Conservation (phyloP, 2,888 invertebrate species). For the Busseola fusca region DNA sequence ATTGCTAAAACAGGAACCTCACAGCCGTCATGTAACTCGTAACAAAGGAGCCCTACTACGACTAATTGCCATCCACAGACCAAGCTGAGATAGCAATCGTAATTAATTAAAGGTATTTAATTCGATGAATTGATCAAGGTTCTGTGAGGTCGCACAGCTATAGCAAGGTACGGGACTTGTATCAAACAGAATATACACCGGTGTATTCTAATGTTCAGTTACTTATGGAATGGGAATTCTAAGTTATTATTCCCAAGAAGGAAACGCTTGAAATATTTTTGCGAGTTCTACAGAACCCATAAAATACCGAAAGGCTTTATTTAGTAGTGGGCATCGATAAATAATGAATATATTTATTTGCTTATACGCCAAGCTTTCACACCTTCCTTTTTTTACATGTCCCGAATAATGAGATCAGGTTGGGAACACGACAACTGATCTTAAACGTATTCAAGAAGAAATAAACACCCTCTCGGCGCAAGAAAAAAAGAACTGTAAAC, state of each 20-base stretch:
- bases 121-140: slow-evolving; percentile 77
- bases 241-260: slow-evolving; percentile 49
- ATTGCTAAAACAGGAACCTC: slow-evolving; percentile 63
- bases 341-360: slow-evolving; percentile 51
- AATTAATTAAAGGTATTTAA: slow-evolving; percentile 85
- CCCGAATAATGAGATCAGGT: slow-evolving; percentile 58
- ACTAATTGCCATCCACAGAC: slow-evolving; percentile 78
- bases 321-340: slow-evolving; percentile 51
- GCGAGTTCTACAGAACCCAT: slow-evolving; percentile 16
- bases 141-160: slow-evolving; percentile 76
- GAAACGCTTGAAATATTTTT: slow-evolving; percentile 34
- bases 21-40: slow-evolving; percentile 65
- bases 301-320: slow-evolving; percentile 40
- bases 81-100: slow-evolving; percentile 78
- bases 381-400: slow-evolving; percentile 45
- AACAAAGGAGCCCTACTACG: slow-evolving; percentile 71
- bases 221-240: slow-evolving; percentile 44
- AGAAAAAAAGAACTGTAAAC: slow-evolving; percentile 49
- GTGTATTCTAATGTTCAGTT: slow-evolving; percentile 36
- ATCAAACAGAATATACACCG: slow-evolving; percentile 42
- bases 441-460: slow-evolving; percentile 61
- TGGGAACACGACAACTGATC: slow-evolving; percentile 58
- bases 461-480: slow-evolving; percentile 48
- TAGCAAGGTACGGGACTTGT: slow-evolving; percentile 55
- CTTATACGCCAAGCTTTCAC: slow-evolving; percentile 41